These are phyloP conservation scores for Melipona bicolor DNA, from an alignment of 2,888 invertebrate species.

Conservation along the genomic window DNA sequence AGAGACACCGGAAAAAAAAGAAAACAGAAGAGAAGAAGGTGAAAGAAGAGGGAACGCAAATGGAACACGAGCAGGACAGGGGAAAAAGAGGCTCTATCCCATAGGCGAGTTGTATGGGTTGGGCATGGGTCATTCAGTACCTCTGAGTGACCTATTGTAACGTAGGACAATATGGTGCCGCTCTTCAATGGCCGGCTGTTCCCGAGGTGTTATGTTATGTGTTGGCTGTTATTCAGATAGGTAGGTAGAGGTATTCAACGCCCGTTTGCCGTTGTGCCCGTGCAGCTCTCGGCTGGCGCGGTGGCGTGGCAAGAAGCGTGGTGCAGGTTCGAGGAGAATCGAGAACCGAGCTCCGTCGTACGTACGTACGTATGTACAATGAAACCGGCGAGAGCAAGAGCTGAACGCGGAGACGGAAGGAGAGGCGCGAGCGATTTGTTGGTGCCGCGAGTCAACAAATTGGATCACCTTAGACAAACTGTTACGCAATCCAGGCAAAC, in stretches of 20 bases:
- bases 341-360: conserved; percentile 41
- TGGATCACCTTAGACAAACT: conserved; percentile 68
- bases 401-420: conserved; percentile 5
- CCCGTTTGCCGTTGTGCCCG: conserved; percentile 63
- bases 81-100: conserved; percentile 72
- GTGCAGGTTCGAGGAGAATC: conserved; percentile 67
- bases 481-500: conserved; percentile 32
- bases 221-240: conserved; percentile 79
- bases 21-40: background rate
- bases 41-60: conserved; percentile 33
- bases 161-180: conserved; percentile 78
- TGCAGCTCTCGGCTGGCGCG: conserved; percentile 20
- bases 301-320: conserved; percentile 57
- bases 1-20: conserved; percentile 25
- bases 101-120: conserved; percentile 72
- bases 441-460: conserved; percentile 68
- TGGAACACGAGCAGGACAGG: conserved; percentile 64
- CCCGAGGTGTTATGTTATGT: conserved; percentile 82
- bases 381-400: conserved; percentile 32
- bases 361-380: conserved; percentile 12
- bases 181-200: conserved; percentile 79
- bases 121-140: conserved; percentile 77
- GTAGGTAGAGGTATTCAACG: conserved; percentile 73
- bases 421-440: conserved; percentile 56
- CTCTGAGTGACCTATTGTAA: conserved; percentile 81